Evolutionary conservation across 2,797 vertebrate genomes (phyloP).

Genomic region (Premnoplex brunnescens): DNA sequence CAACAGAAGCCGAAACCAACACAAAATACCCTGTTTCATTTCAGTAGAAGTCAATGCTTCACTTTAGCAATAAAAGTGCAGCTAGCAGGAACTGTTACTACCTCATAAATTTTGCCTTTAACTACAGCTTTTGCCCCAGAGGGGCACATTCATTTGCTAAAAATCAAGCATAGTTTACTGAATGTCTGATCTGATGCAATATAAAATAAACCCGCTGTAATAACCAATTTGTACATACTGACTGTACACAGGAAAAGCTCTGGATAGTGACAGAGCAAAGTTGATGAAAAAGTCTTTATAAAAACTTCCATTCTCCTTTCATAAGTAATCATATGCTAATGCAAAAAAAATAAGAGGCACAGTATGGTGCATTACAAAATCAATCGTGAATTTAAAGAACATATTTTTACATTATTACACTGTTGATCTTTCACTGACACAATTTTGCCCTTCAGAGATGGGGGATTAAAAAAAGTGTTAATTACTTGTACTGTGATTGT

Average conservation of each 20-base stretch:
- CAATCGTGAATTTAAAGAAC: not conserved
- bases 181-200: not conserved
- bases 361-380: conserved; percentile 1
- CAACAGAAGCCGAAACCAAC: conserved; percentile 40
- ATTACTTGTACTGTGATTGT: not conserved
- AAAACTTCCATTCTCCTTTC: conserved; percentile 15
- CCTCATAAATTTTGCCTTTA: conserved; percentile 38
- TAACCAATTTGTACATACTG: not conserved
- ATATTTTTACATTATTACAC: conserved; percentile 24
- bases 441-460: not conserved
- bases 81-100: conserved; percentile 10
- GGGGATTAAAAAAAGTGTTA: not conserved
- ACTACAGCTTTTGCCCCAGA: conserved; percentile 9
- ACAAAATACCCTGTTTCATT: conserved; percentile 43
- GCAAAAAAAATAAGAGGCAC: conserved; percentile 21
- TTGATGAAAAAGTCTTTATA: not conserved
- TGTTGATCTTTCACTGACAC: conserved; percentile 19
- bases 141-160: not conserved
- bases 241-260: conserved; percentile 7
- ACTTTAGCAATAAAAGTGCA: conserved; percentile 23
- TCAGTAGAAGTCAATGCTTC: conserved; percentile 51
- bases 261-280: not conserved
- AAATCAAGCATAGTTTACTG: conserved; percentile 16
- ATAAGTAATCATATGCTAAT: not conserved
- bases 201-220: conserved; percentile 3